phyloP scores from a whole-genome alignment of 2,888 invertebrate species.

The Leucoma salicis region DNA sequence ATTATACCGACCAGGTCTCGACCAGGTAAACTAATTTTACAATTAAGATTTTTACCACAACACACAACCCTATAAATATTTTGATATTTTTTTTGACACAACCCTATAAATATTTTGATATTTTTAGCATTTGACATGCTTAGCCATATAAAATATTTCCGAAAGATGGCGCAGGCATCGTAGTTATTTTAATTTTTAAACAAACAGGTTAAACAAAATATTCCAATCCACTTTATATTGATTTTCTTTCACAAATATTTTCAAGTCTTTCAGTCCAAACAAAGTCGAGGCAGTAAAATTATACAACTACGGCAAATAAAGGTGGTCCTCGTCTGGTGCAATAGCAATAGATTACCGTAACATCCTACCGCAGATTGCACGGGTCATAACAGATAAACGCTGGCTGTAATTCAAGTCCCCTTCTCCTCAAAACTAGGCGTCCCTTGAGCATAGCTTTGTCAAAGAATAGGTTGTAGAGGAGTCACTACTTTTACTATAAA shows the following conservation, averaged over 20 bases:
- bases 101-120: too few species aligned
- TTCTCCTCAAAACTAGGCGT: conserved; percentile 39
- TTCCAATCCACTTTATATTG: background rate
- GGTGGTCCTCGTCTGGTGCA: conserved; percentile 39
- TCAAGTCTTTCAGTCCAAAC: conserved; percentile 11
- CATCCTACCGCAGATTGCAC: conserved; percentile 61
- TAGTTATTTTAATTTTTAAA: background rate
- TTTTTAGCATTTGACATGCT: too few species aligned
- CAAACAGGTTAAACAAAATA: background rate
- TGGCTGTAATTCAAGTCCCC: conserved; percentile 59
- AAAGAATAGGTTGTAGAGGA: conserved; percentile 20
- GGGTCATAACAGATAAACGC: conserved; percentile 72
- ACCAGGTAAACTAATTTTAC: too few species aligned
- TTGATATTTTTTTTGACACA: too few species aligned
- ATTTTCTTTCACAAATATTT: conserved; percentile 1
- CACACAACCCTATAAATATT: too few species aligned
- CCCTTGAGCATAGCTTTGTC: conserved; percentile 44
- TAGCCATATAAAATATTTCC: too few species aligned
- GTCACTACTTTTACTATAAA: background rate
- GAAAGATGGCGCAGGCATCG: too few species aligned
- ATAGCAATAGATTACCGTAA: conserved; percentile 52
- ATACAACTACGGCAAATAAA: conserved; percentile 25
- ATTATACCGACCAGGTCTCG: too few species aligned
- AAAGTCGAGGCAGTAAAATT: conserved; percentile 32
- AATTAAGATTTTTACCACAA: too few species aligned